phyloP scores from a whole-genome alignment of 2,888 invertebrate species.

The Pristionchus entomophagus region DNA sequence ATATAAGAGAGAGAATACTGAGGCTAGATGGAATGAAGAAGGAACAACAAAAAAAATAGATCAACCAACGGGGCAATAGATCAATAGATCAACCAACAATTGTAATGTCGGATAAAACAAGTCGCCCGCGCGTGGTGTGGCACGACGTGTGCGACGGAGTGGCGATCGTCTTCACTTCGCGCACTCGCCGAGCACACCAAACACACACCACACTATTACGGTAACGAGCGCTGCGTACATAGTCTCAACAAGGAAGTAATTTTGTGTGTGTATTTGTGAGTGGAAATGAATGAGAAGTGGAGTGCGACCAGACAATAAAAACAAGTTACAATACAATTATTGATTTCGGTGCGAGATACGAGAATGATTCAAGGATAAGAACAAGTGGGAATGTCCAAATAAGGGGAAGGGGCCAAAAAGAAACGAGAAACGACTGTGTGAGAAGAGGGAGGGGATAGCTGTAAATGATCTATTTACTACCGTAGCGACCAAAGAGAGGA shows the following conservation, averaged over 20 bases:
- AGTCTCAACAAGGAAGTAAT: not conserved
- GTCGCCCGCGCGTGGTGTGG: not conserved
- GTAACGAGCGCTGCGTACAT: no score
- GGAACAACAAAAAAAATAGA: no score
- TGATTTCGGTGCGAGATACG: not conserved
- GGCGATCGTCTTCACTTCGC: slow-evolving; percentile 27
- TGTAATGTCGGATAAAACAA: not conserved
- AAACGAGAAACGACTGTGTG: not conserved
- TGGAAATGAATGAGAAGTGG: not conserved
- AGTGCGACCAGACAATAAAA: not conserved
- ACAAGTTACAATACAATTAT: no score
- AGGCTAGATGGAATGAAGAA: not conserved
- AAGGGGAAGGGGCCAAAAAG: not conserved
- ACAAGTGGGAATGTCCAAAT: not conserved
- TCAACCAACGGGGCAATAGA: no score
- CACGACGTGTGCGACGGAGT: not conserved
- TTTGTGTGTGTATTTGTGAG: not conserved
- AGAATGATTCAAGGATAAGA: not conserved
- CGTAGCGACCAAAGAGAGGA: not conserved
- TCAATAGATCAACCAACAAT: not conserved
- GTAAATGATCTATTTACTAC: not conserved
- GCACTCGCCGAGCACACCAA: not conserved
- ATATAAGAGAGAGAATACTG: slow-evolving; percentile 5
- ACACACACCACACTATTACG: not conserved
- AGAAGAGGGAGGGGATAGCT: not conserved